Percentiles rank a stretch among this genome's conserved stretches.
Conservation (phyloP, 1,140 invertebrate genomes). For the Calosoma granatense region DNA sequence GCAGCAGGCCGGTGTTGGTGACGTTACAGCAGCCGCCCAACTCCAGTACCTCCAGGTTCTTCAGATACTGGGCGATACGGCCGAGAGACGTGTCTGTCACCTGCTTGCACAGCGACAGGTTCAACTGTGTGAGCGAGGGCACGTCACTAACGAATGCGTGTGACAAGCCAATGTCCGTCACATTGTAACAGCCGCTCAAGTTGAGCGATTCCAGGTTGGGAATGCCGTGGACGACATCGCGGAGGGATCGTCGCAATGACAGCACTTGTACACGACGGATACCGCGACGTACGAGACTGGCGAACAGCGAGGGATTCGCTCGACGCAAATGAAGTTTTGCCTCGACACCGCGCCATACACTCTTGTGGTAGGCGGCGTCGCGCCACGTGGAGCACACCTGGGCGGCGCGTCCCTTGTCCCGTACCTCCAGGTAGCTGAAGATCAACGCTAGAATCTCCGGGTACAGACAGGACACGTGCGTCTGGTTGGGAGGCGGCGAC, state of each 20-base stretch:
- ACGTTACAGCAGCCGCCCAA: conserved; percentile 85
- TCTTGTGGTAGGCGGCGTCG: conserved; percentile 83
- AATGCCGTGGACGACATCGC: conserved; percentile 77
- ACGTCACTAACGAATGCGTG: conserved; percentile 68
- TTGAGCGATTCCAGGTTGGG: conserved; percentile 81
- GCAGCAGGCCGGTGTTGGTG: conserved; percentile 73
- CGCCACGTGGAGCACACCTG: conserved; percentile 85
- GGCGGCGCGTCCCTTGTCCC: conserved; percentile 78
- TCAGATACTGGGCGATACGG: conserved; percentile 73
- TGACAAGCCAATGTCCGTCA: conserved; percentile 70
- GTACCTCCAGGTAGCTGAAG: conserved; percentile 79
- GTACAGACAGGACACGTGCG: conserved; percentile 80
- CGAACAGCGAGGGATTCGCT: conserved; percentile 72
- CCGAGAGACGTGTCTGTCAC: conserved; percentile 77
- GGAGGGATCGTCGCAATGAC: conserved; percentile 69
- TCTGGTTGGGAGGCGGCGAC: conserved; percentile 40
- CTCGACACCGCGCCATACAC: conserved; percentile 87
- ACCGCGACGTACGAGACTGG: conserved; percentile 74
- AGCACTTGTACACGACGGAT: conserved; percentile 83
- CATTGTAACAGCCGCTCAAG: conserved; percentile 86
- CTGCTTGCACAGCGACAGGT: conserved; percentile 90
- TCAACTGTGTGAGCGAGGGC: conserved; percentile 63
- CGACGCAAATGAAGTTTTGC: conserved; percentile 79
- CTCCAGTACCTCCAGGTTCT: conserved; percentile 78
- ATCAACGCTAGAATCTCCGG: conserved; percentile 88